A percentile compares a stretch with the other conserved stretches of the same genome.
Evolutionary conservation across 2,888 invertebrate species (phyloP).

Genomic region (Tubulanus polymorphus): DNA sequence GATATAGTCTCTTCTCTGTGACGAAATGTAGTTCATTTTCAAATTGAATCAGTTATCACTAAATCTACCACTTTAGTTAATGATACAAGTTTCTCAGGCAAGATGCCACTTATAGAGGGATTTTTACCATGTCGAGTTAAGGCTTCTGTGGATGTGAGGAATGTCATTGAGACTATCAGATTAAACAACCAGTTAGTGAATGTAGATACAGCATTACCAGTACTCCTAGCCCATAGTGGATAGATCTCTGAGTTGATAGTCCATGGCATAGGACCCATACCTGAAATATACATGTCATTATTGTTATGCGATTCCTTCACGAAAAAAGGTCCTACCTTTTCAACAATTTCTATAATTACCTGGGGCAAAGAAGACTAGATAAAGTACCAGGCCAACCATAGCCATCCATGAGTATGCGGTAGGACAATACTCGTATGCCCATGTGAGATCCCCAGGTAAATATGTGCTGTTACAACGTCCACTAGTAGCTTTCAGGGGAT

Average conservation of each 20-base stretch:
- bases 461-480: constrained; percentile 43
- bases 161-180: constrained; percentile 57
- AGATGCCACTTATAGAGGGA: too few relatives aligned
- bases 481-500: constrained; percentile 35
- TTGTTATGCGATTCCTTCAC: too few relatives aligned
- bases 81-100: too few relatives aligned
- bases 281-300: too few relatives aligned
- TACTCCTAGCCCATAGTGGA: constrained; percentile 58
- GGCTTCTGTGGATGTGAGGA: constrained; percentile 54
- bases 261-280: constrained; percentile 60
- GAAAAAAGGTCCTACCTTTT: too few relatives aligned
- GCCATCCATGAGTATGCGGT: constrained; percentile 53
- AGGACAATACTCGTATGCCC: constrained; percentile 56
- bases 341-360: constrained; percentile 25
- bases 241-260: constrained; percentile 60
- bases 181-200: constrained; percentile 59
- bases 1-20: too few relatives aligned
- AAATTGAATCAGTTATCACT: background rate
- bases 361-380: constrained; percentile 57
- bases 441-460: constrained; percentile 33
- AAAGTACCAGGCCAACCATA: constrained; percentile 54
- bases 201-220: constrained; percentile 55
- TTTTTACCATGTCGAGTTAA: constrained; percentile 55
- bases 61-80: background rate
- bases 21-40: too few relatives aligned